phyloP scores from a whole-genome alignment of 2,888 invertebrate genomes.

The Bhutanitis thaidina region DNA sequence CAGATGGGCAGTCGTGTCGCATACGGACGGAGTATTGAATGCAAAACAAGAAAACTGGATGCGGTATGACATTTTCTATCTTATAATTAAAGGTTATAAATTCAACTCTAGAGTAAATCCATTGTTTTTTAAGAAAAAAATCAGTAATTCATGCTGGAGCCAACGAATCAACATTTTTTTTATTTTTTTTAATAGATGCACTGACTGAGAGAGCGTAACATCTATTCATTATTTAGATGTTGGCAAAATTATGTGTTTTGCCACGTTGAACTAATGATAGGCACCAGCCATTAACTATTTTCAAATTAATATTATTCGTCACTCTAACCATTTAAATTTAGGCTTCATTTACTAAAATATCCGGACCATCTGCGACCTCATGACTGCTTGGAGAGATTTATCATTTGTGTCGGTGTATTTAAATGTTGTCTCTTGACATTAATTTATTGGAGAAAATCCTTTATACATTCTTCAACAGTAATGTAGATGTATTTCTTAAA shows the following conservation, averaged over 20 bases:
- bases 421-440: slow-evolving; percentile 23
- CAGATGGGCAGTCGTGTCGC: slow-evolving; percentile 62
- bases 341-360: slow-evolving; percentile 73
- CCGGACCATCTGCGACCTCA: slow-evolving; percentile 65
- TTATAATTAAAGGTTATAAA: too few relatives aligned
- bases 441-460: slow-evolving; percentile 17
- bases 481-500: neutral
- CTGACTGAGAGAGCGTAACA: too few relatives aligned
- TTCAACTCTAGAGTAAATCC: too few relatives aligned
- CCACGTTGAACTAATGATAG: too few relatives aligned
- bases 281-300: too few relatives aligned
- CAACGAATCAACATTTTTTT: too few relatives aligned
- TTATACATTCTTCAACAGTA: neutral
- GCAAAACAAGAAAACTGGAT: slow-evolving; percentile 27
- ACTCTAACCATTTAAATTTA: slow-evolving; percentile 46
- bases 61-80: slow-evolving; percentile 22
- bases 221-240: too few relatives aligned
- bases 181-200: too few relatives aligned
- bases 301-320: slow-evolving; percentile 34
- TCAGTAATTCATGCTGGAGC: too few relatives aligned
- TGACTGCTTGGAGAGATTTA: slow-evolving; percentile 59
- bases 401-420: slow-evolving; percentile 43
- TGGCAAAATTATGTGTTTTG: too few relatives aligned
- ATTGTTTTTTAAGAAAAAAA: too few relatives aligned
- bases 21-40: slow-evolving; percentile 24